Conservation (phyloP, 2,797 vertebrate species). For the Enteromius anoplus region DNA sequence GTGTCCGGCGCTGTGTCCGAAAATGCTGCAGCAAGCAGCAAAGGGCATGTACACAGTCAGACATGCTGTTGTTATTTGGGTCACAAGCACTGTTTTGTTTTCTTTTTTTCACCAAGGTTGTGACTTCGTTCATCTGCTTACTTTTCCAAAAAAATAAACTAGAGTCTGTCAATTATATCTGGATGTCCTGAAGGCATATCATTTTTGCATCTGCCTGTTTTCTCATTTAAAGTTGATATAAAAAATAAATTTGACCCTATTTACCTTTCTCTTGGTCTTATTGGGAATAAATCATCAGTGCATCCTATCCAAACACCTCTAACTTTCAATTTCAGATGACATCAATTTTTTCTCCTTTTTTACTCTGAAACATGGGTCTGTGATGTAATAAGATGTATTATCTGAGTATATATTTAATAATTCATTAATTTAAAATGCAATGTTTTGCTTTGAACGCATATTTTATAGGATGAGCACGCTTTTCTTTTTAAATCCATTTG, state of each 20-base stretch:
- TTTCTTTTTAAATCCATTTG: too few relatives aligned
- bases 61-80: conserved; percentile 44
- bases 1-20: conserved; percentile 38
- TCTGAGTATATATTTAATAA: too few relatives aligned
- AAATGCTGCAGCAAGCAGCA: conserved; percentile 35
- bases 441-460: not conserved
- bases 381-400: too few relatives aligned
- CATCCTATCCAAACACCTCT: not conserved
- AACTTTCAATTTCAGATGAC: not conserved
- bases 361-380: too few relatives aligned
- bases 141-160: not conserved
- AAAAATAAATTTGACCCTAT: conserved; percentile 6
- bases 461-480: too few relatives aligned
- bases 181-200: conserved; percentile 31
- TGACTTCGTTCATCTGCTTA: not conserved
- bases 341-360: too few relatives aligned
- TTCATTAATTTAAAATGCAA: too few relatives aligned
- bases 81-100: not conserved
- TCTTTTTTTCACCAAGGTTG: not conserved
- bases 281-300: not conserved
- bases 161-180: conserved; percentile 35
- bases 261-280: not conserved
- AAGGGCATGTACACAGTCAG: conserved; percentile 46
- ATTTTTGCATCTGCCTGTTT: conserved; percentile 16
- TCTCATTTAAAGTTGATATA: conserved; percentile 9